Percentiles rank a stretch among this genome's conserved stretches.
Conservation (phyloP, 2,797 vertebrate genomes). For the Centropyge bicolor region DNA sequence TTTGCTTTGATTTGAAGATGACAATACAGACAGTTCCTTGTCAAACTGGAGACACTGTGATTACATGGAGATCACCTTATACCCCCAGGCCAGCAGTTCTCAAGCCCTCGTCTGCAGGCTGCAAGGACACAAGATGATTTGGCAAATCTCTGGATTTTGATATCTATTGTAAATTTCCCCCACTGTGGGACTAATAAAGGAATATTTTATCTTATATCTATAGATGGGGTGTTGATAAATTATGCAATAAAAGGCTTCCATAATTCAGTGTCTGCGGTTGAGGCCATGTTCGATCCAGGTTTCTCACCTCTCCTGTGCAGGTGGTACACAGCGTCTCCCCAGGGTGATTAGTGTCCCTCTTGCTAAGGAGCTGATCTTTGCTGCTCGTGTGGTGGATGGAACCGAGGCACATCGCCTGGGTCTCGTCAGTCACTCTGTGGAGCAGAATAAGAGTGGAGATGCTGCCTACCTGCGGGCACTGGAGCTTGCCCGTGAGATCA, state of each 20-base stretch:
- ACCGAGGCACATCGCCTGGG: conserved; percentile 90
- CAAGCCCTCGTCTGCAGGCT: no score
- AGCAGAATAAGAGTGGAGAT: conserved; percentile 93
- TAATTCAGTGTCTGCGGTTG: not conserved
- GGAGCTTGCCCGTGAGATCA: conserved; percentile 93
- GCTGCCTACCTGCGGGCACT: conserved; percentile 94
- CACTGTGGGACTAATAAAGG: no score
- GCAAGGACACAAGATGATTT: no score
- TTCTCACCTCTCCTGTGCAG: conserved; percentile 68
- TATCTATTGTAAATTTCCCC: no score
- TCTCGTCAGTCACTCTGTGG: conserved; percentile 92
- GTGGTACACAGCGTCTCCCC: conserved; percentile 95
- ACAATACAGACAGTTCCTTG: no score
- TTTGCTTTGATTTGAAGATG: no score
- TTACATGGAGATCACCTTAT: no score
- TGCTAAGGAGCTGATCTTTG: conserved; percentile 98
- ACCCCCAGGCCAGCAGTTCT: no score
- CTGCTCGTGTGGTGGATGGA: conserved; percentile 91
- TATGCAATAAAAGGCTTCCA: not conserved
- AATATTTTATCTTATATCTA: not conserved
- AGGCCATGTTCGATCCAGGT: not conserved
- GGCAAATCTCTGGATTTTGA: no score
- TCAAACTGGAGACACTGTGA: no score
- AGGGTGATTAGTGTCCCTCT: conserved; percentile 90
- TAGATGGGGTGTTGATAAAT: not conserved